Percentiles rank a stretch among this genome's conserved stretches.
These are phyloP conservation scores for Morelia viridis DNA, from an alignment of 2,797 vertebrate genomes.

Conservation along the genomic window DNA sequence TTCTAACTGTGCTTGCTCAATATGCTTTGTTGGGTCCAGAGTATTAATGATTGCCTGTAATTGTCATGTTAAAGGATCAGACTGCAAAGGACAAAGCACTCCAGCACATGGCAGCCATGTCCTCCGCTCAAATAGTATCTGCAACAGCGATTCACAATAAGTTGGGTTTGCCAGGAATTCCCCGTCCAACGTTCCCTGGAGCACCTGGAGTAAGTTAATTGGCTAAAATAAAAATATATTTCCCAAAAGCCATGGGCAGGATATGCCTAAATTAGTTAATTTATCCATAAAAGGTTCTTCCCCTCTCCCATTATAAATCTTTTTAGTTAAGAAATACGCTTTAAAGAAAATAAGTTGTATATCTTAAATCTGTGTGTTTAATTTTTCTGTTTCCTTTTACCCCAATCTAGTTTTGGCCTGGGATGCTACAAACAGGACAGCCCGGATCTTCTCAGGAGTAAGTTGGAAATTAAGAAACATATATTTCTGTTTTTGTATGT, in stretches of 20 bases:
- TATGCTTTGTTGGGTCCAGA: slow-evolving; percentile 60
- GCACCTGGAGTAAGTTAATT: slow-evolving; percentile 90
- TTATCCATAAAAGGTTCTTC: slow-evolving; percentile 36
- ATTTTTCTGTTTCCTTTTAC: slow-evolving; percentile 62
- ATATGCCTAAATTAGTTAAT: slow-evolving; percentile 42
- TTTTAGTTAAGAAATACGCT: slow-evolving; percentile 22
- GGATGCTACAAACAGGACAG: slow-evolving; percentile 96
- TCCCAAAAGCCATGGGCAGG: slow-evolving; percentile 31
- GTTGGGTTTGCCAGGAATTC: slow-evolving; percentile 96
- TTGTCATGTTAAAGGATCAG: slow-evolving; percentile 96
- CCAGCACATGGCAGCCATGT: slow-evolving; percentile 99
- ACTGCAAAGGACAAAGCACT: slow-evolving; percentile 99
- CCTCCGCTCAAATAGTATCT: slow-evolving; percentile 98
- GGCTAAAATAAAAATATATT: slow-evolving; percentile 37
- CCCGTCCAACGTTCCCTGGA: slow-evolving; percentile 94
- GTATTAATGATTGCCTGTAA: slow-evolving; percentile 84
- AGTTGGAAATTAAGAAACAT: slow-evolving; percentile 70
- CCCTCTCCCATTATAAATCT: slow-evolving; percentile 44
- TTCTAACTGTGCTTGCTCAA: slow-evolving; percentile 70
- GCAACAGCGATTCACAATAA: slow-evolving; percentile 99
- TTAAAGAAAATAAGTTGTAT: slow-evolving; percentile 32
- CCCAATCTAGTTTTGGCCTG: slow-evolving; percentile 93
- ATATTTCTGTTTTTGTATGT: background rate
- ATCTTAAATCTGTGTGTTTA: slow-evolving; percentile 4
- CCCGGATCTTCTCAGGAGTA: slow-evolving; percentile 99